Conservation (phyloP, 1,140 invertebrate genomes). For the Lasioglossum albipes region DNA sequence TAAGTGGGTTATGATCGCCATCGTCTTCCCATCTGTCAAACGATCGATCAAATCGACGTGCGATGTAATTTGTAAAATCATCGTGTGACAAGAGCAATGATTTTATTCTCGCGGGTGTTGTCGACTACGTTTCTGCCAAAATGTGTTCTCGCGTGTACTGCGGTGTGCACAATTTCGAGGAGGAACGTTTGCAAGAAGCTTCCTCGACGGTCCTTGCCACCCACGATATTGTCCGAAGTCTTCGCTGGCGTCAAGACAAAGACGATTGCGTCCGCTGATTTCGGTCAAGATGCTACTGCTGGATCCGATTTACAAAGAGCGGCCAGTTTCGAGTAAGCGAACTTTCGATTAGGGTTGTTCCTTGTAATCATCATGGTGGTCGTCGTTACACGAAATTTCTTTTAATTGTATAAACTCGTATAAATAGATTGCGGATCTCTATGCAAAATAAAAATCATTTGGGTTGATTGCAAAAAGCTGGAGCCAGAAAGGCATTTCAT, state of each 20-base stretch:
- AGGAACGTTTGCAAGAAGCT: slow-evolving; percentile 15
- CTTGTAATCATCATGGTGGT: background rate
- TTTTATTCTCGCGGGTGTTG: slow-evolving; percentile 28
- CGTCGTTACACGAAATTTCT: no score
- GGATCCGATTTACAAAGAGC: slow-evolving; percentile 52
- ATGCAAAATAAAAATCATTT: no score
- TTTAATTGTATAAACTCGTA: no score
- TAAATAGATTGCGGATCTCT: no score
- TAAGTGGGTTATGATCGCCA: slow-evolving; percentile 41
- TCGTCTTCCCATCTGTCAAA: slow-evolving; percentile 20
- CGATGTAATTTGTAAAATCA: slow-evolving; percentile 56
- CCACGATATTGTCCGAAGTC: slow-evolving; percentile 58
- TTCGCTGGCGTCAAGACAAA: slow-evolving; percentile 34
- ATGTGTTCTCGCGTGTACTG: slow-evolving; percentile 22
- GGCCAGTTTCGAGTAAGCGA: slow-evolving; percentile 59
- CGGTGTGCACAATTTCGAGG: background rate
- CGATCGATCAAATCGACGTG: slow-evolving; percentile 21
- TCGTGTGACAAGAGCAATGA: slow-evolving; percentile 52
- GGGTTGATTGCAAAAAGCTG: no score
- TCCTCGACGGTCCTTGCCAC: slow-evolving; percentile 31
- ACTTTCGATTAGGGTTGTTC: background rate
- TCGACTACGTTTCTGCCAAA: slow-evolving; percentile 29
- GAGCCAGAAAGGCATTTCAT: no score
- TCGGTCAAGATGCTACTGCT: slow-evolving; percentile 44
- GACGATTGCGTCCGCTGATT: slow-evolving; percentile 26